Evolutionary conservation across 2,797 vertebrate species (phyloP), one percentile per base, ranked within the genome.

Genomic region (Lagodon rhomboides): DNA sequence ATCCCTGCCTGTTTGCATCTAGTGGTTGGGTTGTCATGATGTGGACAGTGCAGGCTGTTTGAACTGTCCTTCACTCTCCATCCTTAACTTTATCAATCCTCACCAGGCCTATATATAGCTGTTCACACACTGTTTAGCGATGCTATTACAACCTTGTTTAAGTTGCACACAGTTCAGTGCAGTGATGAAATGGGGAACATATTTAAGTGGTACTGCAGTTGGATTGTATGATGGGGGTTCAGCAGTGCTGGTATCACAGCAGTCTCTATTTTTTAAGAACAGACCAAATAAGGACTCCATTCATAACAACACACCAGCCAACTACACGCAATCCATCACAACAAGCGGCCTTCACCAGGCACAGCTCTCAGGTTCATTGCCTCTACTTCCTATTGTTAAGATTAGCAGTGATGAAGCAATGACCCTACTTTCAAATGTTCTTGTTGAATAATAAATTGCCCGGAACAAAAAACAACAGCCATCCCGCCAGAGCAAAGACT

Each of bases 361-460:
- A 30, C 5, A 58, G 75, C 67, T 70, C 74, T 58, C 60, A 73
- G 71, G 89, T 85, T 91, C 86, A 86, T 85, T 85, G 85, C 67
- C 84, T 91, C 65, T 2, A 41, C 83, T 84, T 87, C 76, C 73
- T 68, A 66, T 80, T 77, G 67, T 80, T 77, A 18, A 65, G 68
- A 87, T 79, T 58, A 75, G 23, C 53, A 66, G 6, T 49, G 72
- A 81, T 69, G 53, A 80, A 79, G 68, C 73, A 71, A 18, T 68
- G 85, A 87, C 73, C 83, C 61, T 2, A 0, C 41, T 79, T 60
- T 82, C 34, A 77, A 79, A 79, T 47, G 23, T 64, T 81, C 60
- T 70, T 0, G 2, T 72, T 55, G 78, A 68, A 80, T 87, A 84
- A 85, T 63, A 68, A 75, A 84, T 70, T 44, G 30, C 22, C 51